These are phyloP conservation scores for Umimayanthus kanabou DNA, from an alignment of 92 coral and sea anemone genomes.

Conservation along the genomic window DNA sequence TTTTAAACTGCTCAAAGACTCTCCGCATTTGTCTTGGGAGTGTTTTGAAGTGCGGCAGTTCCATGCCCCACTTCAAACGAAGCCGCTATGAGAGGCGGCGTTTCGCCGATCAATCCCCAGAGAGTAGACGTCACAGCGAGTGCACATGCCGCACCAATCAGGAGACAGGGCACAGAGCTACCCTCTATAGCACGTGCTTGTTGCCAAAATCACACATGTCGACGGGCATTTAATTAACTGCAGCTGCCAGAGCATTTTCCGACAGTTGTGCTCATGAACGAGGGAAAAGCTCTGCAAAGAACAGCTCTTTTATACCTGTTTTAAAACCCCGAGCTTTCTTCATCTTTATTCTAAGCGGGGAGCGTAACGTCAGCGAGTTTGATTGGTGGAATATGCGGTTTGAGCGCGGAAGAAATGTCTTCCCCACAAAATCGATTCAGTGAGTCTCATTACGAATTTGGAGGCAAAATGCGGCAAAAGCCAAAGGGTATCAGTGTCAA, in stretches of 20 bases:
- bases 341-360: constrained; percentile 9
- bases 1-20: constrained; percentile 68
- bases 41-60: constrained; percentile 93
- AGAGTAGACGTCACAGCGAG: constrained; percentile 97
- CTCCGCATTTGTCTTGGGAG: constrained; percentile 93
- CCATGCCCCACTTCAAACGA: constrained; percentile 88
- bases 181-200: constrained; percentile 98
- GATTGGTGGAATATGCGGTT: constrained; percentile 70
- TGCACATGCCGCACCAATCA: constrained; percentile 98
- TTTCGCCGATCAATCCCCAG: constrained; percentile 94
- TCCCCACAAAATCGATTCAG: constrained; percentile 86
- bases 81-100: constrained; percentile 99
- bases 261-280: constrained; percentile 70
- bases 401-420: constrained; percentile 68
- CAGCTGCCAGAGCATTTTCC: constrained; percentile 84
- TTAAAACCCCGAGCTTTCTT: constrained; percentile 29
- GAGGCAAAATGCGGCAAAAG: constrained; percentile 84
- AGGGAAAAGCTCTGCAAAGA: constrained; percentile 56
- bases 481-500: constrained; percentile 83
- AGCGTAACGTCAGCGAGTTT: constrained; percentile 34
- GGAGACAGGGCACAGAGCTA: constrained; percentile 58
- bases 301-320: constrained; percentile 49
- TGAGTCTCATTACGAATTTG: constrained; percentile 80
- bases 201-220: constrained; percentile 94
- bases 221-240: constrained; percentile 98